Base-by-base conservation (phyloP, 2,113 vertebrate genomes). In the Falco punctatus region DNA sequence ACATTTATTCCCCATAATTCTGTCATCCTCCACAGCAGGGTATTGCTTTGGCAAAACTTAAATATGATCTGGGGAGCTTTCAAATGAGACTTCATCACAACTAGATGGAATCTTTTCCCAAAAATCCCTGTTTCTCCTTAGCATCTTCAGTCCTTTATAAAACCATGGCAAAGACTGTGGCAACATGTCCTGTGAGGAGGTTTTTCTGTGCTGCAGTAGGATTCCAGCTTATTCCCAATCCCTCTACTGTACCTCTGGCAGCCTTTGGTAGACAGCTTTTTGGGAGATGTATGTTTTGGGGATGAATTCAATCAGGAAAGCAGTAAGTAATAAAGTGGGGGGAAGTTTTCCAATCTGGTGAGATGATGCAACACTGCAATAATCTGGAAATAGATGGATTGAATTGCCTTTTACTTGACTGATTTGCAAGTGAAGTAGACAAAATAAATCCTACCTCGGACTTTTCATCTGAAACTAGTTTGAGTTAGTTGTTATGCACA, bases 401-500 rank as follows among this genome's bases (percentile, higher is more conserved):
- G 57, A 92, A 49, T 10, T 66, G 24, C 2, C 44, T 89, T 88
- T 71, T 74, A 15, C 72, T 79, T 84, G 38, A 52, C 65, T 79
- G 88, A 48, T 84, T 88, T 93, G 14, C 52, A 95, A 84, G 23
- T 65, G 33, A 73, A 81, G 23, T 86, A 94, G 94, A 83, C 92
- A 96, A 96, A 96, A 93, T 92, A 94, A 91, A 94, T 61, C 69
- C 80, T 71, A 51, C 51, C 69, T 86, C 88, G 84, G 86, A 84
- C 40, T 87, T 94, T 61, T 97, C 81, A 92, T 69, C 57, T 94
- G 88, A 96, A 97, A 91, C 52, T 64, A 26, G 54, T 97, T 89
- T 89, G 73, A 90, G 35, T 71, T 87, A 66, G 62, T 93, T 66
- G 28, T 44, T 79, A 35, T 75, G 91, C 84, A 96, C 28, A 58